Conservation (phyloP, 1,140 invertebrate species). For the Brachionus calyciflorus region DNA sequence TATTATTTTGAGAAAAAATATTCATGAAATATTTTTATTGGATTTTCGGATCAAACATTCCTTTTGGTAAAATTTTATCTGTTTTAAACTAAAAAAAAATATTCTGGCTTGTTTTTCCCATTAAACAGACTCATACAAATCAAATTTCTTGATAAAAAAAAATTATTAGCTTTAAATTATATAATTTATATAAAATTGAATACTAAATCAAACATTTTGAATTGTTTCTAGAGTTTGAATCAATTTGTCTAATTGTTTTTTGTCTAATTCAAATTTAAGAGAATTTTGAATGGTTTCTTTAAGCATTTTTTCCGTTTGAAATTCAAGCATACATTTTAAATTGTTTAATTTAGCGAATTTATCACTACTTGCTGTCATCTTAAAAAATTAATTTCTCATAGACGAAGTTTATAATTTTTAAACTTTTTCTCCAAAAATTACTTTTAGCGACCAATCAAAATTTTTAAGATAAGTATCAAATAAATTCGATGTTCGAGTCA, state of each 20-base stretch:
- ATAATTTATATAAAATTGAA: neutral
- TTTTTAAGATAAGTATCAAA: neutral
- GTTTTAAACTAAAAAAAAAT: no score
- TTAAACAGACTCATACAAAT: neutral
- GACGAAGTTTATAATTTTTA: neutral
- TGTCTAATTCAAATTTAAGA: neutral
- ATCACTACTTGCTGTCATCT: conserved; percentile 9
- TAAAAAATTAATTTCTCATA: neutral
- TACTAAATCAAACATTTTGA: conserved; percentile 1
- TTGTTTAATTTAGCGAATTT: conserved; percentile 11
- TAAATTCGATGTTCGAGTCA: neutral
- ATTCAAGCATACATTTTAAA: neutral
- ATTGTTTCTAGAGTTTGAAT: conserved; percentile 12
- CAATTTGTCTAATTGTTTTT: conserved; percentile 15
- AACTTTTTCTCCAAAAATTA: no score
- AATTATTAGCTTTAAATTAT: neutral
- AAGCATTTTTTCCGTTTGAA: neutral
- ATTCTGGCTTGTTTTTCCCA: no score
- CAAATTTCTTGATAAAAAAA: neutral
- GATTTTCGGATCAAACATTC: no score
- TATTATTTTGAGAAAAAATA: no score
- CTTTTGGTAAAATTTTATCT: no score
- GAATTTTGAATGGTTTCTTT: neutral
- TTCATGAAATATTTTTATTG: no score
- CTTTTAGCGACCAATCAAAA: conserved; percentile 15